These are phyloP conservation scores for Tachysurus fulvidraco DNA, from an alignment of 2,113 vertebrate genomes.

Conservation along the genomic window DNA sequence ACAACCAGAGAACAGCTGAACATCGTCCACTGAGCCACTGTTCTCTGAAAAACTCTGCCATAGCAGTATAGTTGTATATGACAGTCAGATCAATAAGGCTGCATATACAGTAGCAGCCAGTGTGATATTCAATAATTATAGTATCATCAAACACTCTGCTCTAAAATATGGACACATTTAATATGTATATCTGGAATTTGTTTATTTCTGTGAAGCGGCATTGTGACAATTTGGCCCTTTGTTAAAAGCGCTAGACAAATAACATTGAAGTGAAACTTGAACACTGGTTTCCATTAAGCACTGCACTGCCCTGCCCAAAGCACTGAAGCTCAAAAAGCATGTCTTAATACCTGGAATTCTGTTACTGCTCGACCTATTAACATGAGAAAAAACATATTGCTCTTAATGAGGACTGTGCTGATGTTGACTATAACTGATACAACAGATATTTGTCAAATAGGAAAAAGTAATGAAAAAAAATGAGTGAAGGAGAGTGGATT, in stretches of 20 bases:
- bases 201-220: too few relatives aligned
- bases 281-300: slow-evolving; percentile 12
- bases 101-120: not conserved
- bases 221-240: too few relatives aligned
- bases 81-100: not conserved
- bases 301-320: not conserved
- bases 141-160: not conserved
- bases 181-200: not conserved
- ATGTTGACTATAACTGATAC: slow-evolving; percentile 2
- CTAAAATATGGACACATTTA: not conserved
- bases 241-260: too few relatives aligned
- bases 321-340: not conserved
- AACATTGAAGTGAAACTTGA: too few relatives aligned
- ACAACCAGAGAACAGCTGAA: slow-evolving; percentile 16
- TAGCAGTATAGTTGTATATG: not conserved
- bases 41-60: not conserved
- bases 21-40: not conserved
- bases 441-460: not conserved
- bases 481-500: not conserved
- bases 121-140: not conserved
- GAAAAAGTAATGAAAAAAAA: slow-evolving; percentile 9
- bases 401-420: slow-evolving; percentile 32
- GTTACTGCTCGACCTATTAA: slow-evolving; percentile 4
- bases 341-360: not conserved
- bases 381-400: not conserved